Evolutionary conservation across 2,888 invertebrate species (phyloP), one percentile per base, ranked within the genome.

Genomic region (Parnassius glacialis): DNA sequence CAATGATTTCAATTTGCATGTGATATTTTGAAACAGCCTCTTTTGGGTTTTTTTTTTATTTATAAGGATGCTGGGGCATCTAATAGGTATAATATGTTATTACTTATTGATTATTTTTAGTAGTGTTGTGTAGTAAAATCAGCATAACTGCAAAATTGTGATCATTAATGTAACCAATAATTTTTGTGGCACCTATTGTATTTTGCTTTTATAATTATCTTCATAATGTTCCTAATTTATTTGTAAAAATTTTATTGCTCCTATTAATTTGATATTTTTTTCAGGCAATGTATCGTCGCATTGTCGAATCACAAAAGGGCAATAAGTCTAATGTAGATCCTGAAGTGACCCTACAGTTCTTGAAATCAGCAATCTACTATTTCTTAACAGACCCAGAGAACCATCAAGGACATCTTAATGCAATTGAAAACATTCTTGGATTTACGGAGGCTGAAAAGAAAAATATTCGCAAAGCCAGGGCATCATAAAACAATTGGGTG

Each of bases 321-420:
- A 94, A 89, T 80, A 95, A 94, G 83, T 93, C 93, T 70, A 93
- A 93, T 71, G 94, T 96, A 62, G 97, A 97, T 88, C 97, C 97
- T n/a, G 97, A 97, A 87, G 95, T 97, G 69, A 97, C 97, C 20
- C 91, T 98, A 76, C 97, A 97, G 85, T 98, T 98, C 90, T 93
- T 98, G 67, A 97, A 97, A 87, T 97, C 97, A 66, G 97, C 98
- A 59, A 94, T 98, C 75, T 98, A 97, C 84, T 97, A 98, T 83
- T 98, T 97, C 85, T 92, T 98, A 64, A 96, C 97, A 2, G 97
- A 97, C 80, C 95, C 95, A 71, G 97, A 97, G 81, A 97, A 97
- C 79, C 95, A 96, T 61, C 95, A 95, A 74, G 96, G 97, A 13
- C 98, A 98, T 81, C 92, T 98, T 64, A 94, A 94, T 75, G 98